phyloP scores from a whole-genome alignment of 2,888 invertebrate species.

The Formica aserva region DNA sequence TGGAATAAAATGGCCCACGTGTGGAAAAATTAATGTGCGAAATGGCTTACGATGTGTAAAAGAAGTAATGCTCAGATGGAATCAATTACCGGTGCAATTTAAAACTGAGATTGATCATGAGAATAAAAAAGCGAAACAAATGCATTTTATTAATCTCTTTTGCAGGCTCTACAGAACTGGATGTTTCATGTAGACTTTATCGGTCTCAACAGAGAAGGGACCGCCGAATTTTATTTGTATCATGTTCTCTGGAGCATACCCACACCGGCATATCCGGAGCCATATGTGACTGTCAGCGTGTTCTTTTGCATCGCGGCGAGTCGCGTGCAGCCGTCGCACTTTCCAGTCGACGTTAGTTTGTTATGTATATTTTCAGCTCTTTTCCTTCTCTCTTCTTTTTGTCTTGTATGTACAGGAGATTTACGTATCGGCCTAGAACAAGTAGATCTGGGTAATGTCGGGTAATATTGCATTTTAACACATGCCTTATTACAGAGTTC shows the following conservation, averaged over 20 bases:
- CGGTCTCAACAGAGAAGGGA: slow-evolving; percentile 55
- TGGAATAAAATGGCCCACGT: slow-evolving; percentile 70
- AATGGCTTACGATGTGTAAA: slow-evolving; percentile 64
- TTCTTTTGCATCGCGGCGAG: slow-evolving; percentile 84
- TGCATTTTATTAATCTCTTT: slow-evolving; percentile 18
- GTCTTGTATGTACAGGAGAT: not conserved
- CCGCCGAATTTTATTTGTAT: slow-evolving; percentile 74
- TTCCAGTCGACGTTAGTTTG: slow-evolving; percentile 73
- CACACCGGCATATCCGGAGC: slow-evolving; percentile 84
- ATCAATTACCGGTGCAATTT: slow-evolving; percentile 68
- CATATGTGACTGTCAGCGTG: slow-evolving; percentile 86
- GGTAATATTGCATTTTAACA: slow-evolving; percentile 19
- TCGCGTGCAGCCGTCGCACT: slow-evolving; percentile 54
- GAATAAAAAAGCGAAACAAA: not conserved
- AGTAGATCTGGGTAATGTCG: not conserved
- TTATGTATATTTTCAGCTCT: slow-evolving; percentile 42
- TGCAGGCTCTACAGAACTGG: slow-evolving; percentile 75
- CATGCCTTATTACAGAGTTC: not conserved
- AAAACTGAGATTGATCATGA: not conserved
- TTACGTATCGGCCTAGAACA: not conserved
- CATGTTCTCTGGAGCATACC: slow-evolving; percentile 85
- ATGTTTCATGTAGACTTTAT: slow-evolving; percentile 73
- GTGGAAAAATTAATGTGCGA: slow-evolving; percentile 61
- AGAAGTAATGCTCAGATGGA: slow-evolving; percentile 77
- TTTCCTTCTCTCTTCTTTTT: not conserved